phyloP scores from a whole-genome alignment of 2,888 invertebrate genomes.

The Drosophila aldrichi region DNA sequence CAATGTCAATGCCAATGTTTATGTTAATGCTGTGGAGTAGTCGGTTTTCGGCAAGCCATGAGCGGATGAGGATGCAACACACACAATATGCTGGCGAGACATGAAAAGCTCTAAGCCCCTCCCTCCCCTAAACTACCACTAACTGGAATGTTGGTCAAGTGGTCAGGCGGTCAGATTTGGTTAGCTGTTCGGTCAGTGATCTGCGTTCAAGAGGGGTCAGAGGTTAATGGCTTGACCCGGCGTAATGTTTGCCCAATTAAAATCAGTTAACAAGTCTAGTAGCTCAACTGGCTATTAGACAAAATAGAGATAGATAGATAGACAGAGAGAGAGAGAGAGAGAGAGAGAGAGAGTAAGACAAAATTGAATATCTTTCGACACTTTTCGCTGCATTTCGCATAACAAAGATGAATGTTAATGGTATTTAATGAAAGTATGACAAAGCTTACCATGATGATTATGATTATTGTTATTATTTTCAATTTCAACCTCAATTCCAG shows the following conservation, averaged over 20 bases:
- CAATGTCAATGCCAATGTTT: constrained; percentile 31
- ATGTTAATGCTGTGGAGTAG: constrained; percentile 39
- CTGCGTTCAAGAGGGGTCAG: constrained; percentile 17
- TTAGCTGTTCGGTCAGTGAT: constrained; percentile 8
- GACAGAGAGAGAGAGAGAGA: no score
- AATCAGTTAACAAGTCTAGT: constrained; percentile 31
- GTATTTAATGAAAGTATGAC: constrained; percentile 85
- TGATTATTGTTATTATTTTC: constrained; percentile 86
- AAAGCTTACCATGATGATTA: constrained; percentile 85
- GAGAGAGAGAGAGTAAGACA: constrained; percentile 20
- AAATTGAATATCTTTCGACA: constrained; percentile 25
- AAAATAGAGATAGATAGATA: constrained; percentile 15
- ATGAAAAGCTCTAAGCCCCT: constrained; percentile 30
- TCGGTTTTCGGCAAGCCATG: constrained; percentile 47
- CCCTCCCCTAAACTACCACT: background rate
- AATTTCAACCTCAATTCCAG: constrained; percentile 86
- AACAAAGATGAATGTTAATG: constrained; percentile 81
- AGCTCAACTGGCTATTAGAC: constrained; percentile 21
- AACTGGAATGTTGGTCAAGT: constrained; percentile 41
- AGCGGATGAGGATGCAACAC: constrained; percentile 69
- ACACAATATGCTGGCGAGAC: constrained; percentile 61
- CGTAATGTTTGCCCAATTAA: constrained; percentile 10
- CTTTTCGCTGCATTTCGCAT: constrained; percentile 41
- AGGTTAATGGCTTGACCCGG: constrained; percentile 37
- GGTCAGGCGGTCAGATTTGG: constrained; percentile 23